phyloP scores from a whole-genome alignment of 2,888 invertebrate species.

The Xestia xanthographa region DNA sequence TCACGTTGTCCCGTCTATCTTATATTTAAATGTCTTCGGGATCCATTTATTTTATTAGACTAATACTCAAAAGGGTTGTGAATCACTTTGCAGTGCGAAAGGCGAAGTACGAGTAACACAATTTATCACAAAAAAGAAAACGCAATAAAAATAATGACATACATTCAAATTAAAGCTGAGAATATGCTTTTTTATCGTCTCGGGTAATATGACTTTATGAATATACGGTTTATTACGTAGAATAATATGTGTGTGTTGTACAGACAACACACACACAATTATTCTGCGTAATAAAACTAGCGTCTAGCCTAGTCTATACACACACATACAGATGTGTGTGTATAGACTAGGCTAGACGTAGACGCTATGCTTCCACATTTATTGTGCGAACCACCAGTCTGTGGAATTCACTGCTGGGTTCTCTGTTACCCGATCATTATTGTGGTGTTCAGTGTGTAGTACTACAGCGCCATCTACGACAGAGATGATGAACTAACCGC shows the following conservation, averaged over 20 bases:
- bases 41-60: constrained; percentile 20
- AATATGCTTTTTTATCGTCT: constrained; percentile 56
- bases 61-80: constrained; percentile 28
- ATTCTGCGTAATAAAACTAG: too few relatives aligned
- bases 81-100: constrained; percentile 42
- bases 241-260: constrained; percentile 5
- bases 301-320: too few relatives aligned
- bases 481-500: too few relatives aligned
- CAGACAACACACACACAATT: too few relatives aligned
- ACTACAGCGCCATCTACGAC: too few relatives aligned
- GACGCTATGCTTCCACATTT: neutral
- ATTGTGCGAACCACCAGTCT: neutral
- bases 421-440: too few relatives aligned
- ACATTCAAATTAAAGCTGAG: constrained; percentile 61
- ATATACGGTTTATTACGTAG: constrained; percentile 35
- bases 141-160: constrained; percentile 56
- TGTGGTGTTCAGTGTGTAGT: too few relatives aligned
- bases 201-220: constrained; percentile 53
- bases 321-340: too few relatives aligned
- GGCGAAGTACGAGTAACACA: constrained; percentile 23
- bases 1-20: neutral
- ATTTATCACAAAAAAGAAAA: constrained; percentile 46
- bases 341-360: neutral
- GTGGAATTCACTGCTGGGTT: neutral
- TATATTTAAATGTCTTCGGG: constrained; percentile 8